phyloP scores from a whole-genome alignment of 2,113 vertebrate genomes.

The Catharus minimus region DNA sequence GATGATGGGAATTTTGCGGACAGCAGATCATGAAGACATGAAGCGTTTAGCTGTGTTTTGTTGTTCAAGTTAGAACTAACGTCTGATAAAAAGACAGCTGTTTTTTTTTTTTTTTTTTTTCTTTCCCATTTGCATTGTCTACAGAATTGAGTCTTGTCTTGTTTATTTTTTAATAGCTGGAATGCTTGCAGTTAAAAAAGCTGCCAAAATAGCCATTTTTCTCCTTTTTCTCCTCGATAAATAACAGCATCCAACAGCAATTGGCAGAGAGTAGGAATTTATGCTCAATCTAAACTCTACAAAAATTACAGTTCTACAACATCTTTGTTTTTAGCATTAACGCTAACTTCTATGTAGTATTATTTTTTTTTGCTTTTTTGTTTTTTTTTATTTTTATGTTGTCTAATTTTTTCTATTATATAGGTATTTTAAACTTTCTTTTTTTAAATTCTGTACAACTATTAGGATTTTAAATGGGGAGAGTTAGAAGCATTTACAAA shows the following conservation, averaged over 20 bases:
- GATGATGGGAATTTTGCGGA: conserved; percentile 73
- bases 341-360: conserved; percentile 84
- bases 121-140: conserved; percentile 67
- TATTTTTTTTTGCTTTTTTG: conserved; percentile 79
- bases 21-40: conserved; percentile 75
- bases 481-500: conserved; percentile 86
- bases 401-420: conserved; percentile 91
- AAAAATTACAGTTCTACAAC: conserved; percentile 96
- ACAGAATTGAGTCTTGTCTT: conserved; percentile 56
- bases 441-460: conserved; percentile 88
- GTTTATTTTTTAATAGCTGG: conserved; percentile 71
- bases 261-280: conserved; percentile 87
- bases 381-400: conserved; percentile 75
- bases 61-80: conserved; percentile 61
- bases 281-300: conserved; percentile 97
- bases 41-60: conserved; percentile 68
- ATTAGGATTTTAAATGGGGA: conserved; percentile 86
- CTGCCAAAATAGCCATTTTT: conserved; percentile 85
- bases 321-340: conserved; percentile 91
- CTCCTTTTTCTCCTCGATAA: conserved; percentile 72
- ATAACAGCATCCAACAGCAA: conserved; percentile 80
- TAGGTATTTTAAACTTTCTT: conserved; percentile 91
- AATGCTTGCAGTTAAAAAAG: conserved; percentile 90
- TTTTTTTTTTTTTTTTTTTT: conserved; percentile 49
- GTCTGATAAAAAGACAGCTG: conserved; percentile 64